Evolutionary conservation across 2,113 vertebrate species (phyloP), one percentile per base, ranked within the genome.

Genomic region (Eptatretus burgeri): DNA sequence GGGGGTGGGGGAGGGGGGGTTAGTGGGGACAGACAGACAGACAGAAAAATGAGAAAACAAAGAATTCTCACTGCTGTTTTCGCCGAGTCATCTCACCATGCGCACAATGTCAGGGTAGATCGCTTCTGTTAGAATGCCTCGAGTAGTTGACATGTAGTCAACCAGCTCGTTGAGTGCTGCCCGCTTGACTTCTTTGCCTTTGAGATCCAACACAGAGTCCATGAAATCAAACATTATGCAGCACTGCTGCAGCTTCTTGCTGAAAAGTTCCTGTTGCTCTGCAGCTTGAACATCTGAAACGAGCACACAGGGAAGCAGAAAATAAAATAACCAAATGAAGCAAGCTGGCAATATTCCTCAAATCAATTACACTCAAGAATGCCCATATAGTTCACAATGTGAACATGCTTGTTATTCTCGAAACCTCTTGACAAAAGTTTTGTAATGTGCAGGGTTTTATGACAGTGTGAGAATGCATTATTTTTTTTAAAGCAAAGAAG

Each of bases 171-270:
- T 98, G 81, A 98, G 89, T 71, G 89, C 95, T 75, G 91, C 93
- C 74, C 91, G 85, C 75, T 98, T 98, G 79, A 95, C 94, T 80
- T 98, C 91, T 81, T 98, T 98, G 88, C 93, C 93, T 84, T 98
- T 98, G 78, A 95, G 85, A 79, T 98, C 91, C 68, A 84, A 89
- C 77, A 95, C 81, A 69, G 89, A 94, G 84, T 98, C 91, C 89
- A 98, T 98, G 80, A 98, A 98, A 82, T 98, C 89, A 76, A 95
- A 98, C 77, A 98, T 80, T 64, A 93, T 86, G 78, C 91, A 94
- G 78, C 91, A 98, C 91, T 95, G 91, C 77, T 94, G 89, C 76
- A 98, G 82, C 81, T 98, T 98, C 83, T 95, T 98, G 79, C 94
- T 81, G 84, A 95, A 98, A 80, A 98, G 82, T 78, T 89, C 85